phyloP scores from a whole-genome alignment of 2,113 vertebrate genomes.

The Silurus asotus region DNA sequence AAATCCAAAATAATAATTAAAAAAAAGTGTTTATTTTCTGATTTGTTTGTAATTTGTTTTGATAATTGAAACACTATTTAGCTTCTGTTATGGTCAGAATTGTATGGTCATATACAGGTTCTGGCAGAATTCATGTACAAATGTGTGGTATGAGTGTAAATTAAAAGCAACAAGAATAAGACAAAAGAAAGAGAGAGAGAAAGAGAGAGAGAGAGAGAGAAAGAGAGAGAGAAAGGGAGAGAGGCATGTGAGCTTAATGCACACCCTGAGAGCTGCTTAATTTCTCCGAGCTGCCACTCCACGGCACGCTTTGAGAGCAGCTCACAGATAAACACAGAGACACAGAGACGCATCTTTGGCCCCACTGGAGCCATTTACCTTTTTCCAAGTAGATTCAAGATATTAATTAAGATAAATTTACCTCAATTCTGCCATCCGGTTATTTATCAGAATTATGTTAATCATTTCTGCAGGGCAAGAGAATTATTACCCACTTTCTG shows the following conservation, averaged over 20 bases:
- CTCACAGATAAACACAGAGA: constrained; percentile 54
- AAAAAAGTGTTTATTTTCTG: constrained; percentile 84
- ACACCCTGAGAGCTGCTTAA: constrained; percentile 73
- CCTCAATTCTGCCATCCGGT: constrained; percentile 98
- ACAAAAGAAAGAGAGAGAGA: not conserved
- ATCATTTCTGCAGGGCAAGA: constrained; percentile 99
- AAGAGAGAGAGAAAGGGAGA: constrained; percentile 62
- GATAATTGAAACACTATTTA: constrained; percentile 77
- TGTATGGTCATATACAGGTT: not conserved
- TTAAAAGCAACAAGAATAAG: constrained; percentile 3
- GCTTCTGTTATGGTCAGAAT: constrained; percentile 62
- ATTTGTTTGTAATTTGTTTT: constrained; percentile 76
- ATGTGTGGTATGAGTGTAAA: constrained; percentile 4
- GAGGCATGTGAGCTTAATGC: constrained; percentile 71
- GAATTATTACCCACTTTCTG: constrained; percentile 99
- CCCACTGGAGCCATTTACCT: constrained; percentile 90
- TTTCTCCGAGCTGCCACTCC: constrained; percentile 71
- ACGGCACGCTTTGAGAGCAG: constrained; percentile 66
- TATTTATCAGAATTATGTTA: constrained; percentile 99
- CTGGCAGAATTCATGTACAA: not conserved
- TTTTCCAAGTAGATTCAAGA: constrained; percentile 92
- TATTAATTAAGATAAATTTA: constrained; percentile 99
- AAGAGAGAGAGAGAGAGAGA: constrained; percentile 30
- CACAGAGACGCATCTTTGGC: constrained; percentile 70
- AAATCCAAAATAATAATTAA: constrained; percentile 87